Percentiles rank a stretch among this genome's conserved stretches.
These are phyloP conservation scores for Drosophila teissieri DNA, from an alignment of 1,140 invertebrate species.

Conservation along the genomic window DNA sequence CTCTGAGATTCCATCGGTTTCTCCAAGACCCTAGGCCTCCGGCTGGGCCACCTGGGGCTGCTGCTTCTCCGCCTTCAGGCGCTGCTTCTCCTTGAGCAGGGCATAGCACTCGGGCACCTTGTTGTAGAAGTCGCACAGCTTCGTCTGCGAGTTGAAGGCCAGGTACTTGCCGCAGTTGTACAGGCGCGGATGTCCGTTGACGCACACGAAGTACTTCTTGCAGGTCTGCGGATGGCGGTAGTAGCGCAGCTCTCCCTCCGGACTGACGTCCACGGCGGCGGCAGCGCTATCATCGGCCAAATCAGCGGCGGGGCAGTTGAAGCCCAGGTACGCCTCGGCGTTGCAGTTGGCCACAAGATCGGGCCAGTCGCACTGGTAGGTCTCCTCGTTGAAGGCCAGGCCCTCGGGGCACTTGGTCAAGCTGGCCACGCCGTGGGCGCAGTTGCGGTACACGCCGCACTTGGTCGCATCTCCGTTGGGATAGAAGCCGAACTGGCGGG, in stretches of 20 bases:
- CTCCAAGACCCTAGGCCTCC: slow-evolving; percentile 11
- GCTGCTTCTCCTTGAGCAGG: slow-evolving; percentile 76
- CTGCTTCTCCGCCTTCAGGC: slow-evolving; percentile 59
- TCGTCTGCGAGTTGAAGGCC: slow-evolving; percentile 76
- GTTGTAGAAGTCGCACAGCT: slow-evolving; percentile 81
- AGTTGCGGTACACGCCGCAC: slow-evolving; percentile 94
- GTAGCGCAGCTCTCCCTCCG: slow-evolving; percentile 86
- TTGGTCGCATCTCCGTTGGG: slow-evolving; percentile 88
- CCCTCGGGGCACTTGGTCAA: slow-evolving; percentile 91
- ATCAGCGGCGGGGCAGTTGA: slow-evolving; percentile 87
- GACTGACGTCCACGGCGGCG: slow-evolving; percentile 85
- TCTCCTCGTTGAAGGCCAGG: slow-evolving; percentile 91
- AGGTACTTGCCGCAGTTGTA: slow-evolving; percentile 82
- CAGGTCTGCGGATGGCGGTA: slow-evolving; percentile 89
- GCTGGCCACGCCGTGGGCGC: slow-evolving; percentile 88
- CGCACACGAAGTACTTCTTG: slow-evolving; percentile 92
- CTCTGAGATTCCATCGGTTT: slow-evolving; percentile 16
- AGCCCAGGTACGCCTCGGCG: slow-evolving; percentile 90
- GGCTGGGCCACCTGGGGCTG: slow-evolving; percentile 23
- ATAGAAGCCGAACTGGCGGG: slow-evolving; percentile 94
- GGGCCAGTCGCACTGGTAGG: slow-evolving; percentile 94
- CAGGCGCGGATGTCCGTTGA: slow-evolving; percentile 88
- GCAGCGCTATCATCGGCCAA: slow-evolving; percentile 57
- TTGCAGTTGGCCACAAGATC: slow-evolving; percentile 92
- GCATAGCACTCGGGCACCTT: slow-evolving; percentile 80